phyloP scores from a whole-genome alignment of 2,113 vertebrate genomes.

The Caretta caretta region DNA sequence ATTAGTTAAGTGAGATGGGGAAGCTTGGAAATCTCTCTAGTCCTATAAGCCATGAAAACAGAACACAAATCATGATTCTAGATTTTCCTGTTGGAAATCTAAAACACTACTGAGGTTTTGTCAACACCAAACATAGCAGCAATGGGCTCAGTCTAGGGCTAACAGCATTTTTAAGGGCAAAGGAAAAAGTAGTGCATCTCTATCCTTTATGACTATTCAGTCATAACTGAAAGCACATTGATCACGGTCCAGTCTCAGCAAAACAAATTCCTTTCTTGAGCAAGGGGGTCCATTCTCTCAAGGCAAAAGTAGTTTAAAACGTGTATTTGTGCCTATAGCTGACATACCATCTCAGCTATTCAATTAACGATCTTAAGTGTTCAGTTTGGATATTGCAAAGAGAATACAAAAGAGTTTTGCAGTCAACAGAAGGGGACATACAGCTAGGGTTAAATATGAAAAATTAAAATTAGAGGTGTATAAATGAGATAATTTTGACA shows the following conservation, averaged over 20 bases:
- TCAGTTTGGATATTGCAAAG: neutral
- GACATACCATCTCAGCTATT: neutral
- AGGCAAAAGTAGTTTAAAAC: neutral
- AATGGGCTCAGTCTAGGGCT: neutral
- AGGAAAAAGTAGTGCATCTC: neutral
- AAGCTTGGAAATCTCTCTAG: neutral
- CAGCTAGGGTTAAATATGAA: neutral
- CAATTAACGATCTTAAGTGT: neutral
- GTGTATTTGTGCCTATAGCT: neutral
- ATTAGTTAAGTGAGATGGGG: neutral
- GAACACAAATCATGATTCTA: neutral
- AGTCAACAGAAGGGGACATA: neutral
- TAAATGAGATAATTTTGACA: neutral
- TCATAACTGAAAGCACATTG: neutral
- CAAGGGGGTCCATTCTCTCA: neutral
- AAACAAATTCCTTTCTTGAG: neutral
- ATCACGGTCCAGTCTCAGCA: neutral
- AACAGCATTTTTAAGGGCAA: neutral
- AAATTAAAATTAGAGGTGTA: neutral
- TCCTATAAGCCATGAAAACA: neutral
- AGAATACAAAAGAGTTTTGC: neutral
- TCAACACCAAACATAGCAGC: neutral
- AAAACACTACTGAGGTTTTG: neutral
- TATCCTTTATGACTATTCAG: neutral
- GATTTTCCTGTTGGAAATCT: neutral